Evolutionary conservation across 1,140 invertebrate genomes (phyloP), one percentile per base, ranked within the genome.

Genomic region (Augochlora pura): DNA sequence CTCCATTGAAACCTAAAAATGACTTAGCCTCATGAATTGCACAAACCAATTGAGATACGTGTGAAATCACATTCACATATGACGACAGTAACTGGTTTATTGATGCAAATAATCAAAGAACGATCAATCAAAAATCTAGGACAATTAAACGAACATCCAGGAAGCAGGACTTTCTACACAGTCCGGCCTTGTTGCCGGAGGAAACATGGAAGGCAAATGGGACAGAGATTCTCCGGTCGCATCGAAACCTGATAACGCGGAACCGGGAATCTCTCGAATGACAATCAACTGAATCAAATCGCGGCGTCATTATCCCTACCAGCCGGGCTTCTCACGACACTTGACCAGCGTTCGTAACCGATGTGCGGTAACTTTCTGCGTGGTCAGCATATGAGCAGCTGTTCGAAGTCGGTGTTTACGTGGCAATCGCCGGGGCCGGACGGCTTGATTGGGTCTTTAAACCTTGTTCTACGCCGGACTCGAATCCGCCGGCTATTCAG

Each of bases 321-420:
- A 16, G 1, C 6, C 52, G 12, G 12, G 25, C 70, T 21, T 27
- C 0, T 52, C 32, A 23, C 25, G 46, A 57, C 46, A 39, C n/a
- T 57, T 38, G 39, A 78, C 52, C 25, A 25, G 42, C n/a, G 54
- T 7, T 4, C 60, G 27, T 42, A 12, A 5, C 18, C 9, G 62
- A n/a, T 54, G 46, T 49, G 32, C 42, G 0, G 67, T 18, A 18
- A 76, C 18, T 16, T 5, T 1, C 4, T 12, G 10, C 23, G 39
- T 21, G 12, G 60, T 78, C 76, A 72, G 60, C 60, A n/a, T 12
- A 21, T 7, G 21, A 57, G 70, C 76, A 77, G 76, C 76, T 77
- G 76, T 77, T 77, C 67, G 68, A 54, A 4, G 16, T 10, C 38
- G 32, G 3, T 32, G 18, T 39, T 63, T 46, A 21, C 18, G 6